Conservation (phyloP, 2,113 vertebrate genomes). For the Casuarius casuarius region DNA sequence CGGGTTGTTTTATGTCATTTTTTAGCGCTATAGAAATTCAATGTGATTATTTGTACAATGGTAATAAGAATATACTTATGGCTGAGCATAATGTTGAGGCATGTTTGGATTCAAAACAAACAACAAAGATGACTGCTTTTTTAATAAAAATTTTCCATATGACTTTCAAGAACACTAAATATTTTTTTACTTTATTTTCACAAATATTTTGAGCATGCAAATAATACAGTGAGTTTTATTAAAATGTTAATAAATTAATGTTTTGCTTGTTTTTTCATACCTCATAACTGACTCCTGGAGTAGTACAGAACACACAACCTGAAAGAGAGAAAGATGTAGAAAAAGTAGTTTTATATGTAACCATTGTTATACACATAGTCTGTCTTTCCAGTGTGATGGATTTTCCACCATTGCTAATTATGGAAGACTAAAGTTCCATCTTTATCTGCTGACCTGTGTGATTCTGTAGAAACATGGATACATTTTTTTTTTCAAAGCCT, state of each 20-base stretch:
- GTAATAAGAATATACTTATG: neutral
- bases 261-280: conserved; percentile 37
- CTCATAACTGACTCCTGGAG: conserved; percentile 1
- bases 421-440: neutral
- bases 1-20: conserved; percentile 4
- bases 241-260: neutral
- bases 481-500: neutral
- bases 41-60: neutral
- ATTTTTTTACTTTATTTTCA: conserved; percentile 55
- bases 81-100: neutral
- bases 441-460: neutral
- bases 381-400: neutral
- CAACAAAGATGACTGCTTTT: conserved; percentile 14
- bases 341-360: neutral
- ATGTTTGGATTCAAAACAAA: neutral
- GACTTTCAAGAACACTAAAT: conserved; percentile 14
- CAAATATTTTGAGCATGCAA: neutral
- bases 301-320: neutral
- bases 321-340: neutral
- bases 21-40: neutral
- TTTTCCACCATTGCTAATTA: neutral
- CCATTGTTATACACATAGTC: neutral
- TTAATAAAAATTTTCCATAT: conserved; percentile 10
- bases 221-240: neutral
- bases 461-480: neutral